Evolutionary conservation across 2,888 invertebrate genomes (phyloP), one percentile per base, ranked within the genome.

Genomic region (Myopa testacea): DNA sequence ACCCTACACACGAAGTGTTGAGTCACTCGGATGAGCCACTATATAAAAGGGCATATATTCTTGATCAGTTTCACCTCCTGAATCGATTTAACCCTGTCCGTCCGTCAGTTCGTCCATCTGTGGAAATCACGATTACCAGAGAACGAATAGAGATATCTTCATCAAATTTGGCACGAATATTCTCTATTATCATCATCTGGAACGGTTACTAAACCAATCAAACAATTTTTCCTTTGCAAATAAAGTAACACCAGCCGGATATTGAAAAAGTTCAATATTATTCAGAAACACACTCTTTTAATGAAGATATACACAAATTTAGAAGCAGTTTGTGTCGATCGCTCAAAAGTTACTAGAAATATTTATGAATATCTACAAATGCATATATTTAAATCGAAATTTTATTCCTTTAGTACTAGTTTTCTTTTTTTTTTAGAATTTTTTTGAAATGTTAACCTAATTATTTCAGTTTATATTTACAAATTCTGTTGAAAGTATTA

Each of bases 171-270:
- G 26, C 26, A 26, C 26, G 26, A 26, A 26, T 26, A 26, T 26
- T 26, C 26, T 26, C 26, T 26, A 26, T 26, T 26, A 26, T 50
- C 72, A 73, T 52, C 52, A 45, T 69, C 71, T 65, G 60, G 55
- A 69, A 78, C 26, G 37, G 37, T 63, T 14, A 26, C 26, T 26
- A 2, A 26, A 26, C 26, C 26, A 1, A 38, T 26, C 60, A 60
- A n/a, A 40, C n/a, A 34, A 45, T 62, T 62, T 62, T 26, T 62
- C 26, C 8, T 26, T 26, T 26, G 26, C 26, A 26, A 26, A 26
- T 26, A 26, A 26, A 26, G 26, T 26, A 26, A 26, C 26, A 26
- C 26, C 26, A 26, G 26, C 26, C 1, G 3, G 14, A 58, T n/a
- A n/a, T 58, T 58, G 26, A 26, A 26, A 26, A 26, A 26, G 26